Evolutionary conservation across 2,888 invertebrate species (phyloP), one percentile per base, ranked within the genome.

Genomic region (Acrocyrtus sp.): DNA sequence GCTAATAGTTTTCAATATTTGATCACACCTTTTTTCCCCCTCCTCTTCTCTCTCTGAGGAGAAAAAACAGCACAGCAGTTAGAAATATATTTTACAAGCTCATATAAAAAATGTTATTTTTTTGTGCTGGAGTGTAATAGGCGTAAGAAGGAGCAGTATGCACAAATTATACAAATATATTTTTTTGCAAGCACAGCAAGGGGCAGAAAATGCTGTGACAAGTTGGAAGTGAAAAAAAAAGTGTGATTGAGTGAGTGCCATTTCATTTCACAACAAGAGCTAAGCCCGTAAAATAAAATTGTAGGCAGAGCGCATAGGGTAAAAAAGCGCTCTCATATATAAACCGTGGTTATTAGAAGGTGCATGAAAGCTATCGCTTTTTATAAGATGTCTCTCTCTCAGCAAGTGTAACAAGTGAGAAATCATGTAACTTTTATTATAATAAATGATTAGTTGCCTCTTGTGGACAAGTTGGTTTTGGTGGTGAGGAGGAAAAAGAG

Each of bases 221-320:
- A 67, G 22, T 45, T 17, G 5, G 12, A 45, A 50, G 26, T 50
- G 51, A 41, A 26, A 34, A 24, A n/a, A 68, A 47, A 39, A 41
- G 68, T 68, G 69, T 69, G 69, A 61, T 69, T 69, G 69, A 69
- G 54, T 61, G 69, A 61, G 24, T 69, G 47, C 53, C 29, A 41
- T 43, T 24, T 19, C 34, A 34, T 34, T n/a, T n/a, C n/a, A 34
- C 6, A 34, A 34, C 5, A 34, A 34, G 12, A 34, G 34, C 12
- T 34, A 34, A 5, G 12, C 34, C 5, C 12, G 34, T 12, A 34
- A 34, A 34, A 34, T 34, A 34, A 5, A n/a, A n/a, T n/a, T n/a
- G n/a, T n/a, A n/a, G n/a, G n/a, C n/a, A n/a, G n/a, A n/a, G n/a
- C n/a, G n/a, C n/a, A n/a, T n/a, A n/a, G n/a, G n/a, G n/a, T n/a